Percentiles rank a stretch among this genome's conserved stretches.
phyloP scores from a whole-genome alignment of 1,140 invertebrate genomes.

The Scaptomyza graminum region DNA sequence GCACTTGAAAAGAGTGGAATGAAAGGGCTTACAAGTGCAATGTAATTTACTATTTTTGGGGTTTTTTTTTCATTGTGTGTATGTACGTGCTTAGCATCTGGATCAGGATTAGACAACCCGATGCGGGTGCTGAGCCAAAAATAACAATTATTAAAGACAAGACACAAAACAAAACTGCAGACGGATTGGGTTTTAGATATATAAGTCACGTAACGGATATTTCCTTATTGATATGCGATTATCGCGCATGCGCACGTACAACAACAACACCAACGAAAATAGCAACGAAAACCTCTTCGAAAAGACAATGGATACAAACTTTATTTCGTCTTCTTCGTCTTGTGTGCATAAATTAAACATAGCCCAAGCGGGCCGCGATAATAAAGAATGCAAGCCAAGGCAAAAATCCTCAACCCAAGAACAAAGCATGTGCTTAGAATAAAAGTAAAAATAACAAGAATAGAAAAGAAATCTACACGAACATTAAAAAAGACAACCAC shows the following conservation, averaged over 20 bases:
- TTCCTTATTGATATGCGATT: constrained; percentile 83
- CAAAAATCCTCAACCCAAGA: constrained; percentile 6
- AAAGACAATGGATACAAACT: constrained; percentile 68
- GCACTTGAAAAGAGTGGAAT: neutral
- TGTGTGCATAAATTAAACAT: constrained; percentile 72
- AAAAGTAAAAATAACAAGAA: constrained; percentile 50
- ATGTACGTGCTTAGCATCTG: constrained; percentile 65
- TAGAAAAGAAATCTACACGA: constrained; percentile 35
- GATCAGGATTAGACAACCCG: constrained; percentile 43
- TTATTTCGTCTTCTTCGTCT: constrained; percentile 23
- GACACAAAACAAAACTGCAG: constrained; percentile 31
- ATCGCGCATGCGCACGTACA: constrained; percentile 77
- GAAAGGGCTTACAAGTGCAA: constrained; percentile 56
- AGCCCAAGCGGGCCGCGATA: constrained; percentile 42
- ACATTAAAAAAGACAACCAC: constrained; percentile 21
- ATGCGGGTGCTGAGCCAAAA: constrained; percentile 46
- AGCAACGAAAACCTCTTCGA: constrained; percentile 16
- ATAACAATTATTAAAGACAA: constrained; percentile 1
- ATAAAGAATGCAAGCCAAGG: constrained; percentile 43
- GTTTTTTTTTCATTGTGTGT: neutral
- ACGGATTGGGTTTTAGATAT: constrained; percentile 62
- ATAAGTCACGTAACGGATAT: constrained; percentile 84
- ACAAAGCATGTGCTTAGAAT: constrained; percentile 75
- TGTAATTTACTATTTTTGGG: constrained; percentile 62
- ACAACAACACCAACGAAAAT: constrained; percentile 29